Conservation (phyloP, 2,113 vertebrate genomes). For the Catharus bicknelli region DNA sequence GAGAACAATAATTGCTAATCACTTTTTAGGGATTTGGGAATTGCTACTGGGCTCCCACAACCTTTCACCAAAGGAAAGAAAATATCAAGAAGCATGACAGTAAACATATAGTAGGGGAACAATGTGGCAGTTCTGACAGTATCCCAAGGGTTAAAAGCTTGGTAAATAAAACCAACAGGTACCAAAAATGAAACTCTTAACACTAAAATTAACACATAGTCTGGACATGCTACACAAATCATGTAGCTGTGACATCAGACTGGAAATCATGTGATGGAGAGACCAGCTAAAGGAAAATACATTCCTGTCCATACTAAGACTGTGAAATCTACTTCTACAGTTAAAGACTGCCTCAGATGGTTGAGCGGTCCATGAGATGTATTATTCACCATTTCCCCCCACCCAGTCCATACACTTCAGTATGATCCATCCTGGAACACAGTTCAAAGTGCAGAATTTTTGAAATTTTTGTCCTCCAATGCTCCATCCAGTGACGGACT, state of each 20-base stretch:
- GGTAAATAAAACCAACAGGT: neutral
- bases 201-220: neutral
- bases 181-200: neutral
- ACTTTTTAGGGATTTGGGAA: conserved; percentile 17
- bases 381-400: neutral
- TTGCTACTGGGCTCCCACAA: neutral
- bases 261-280: neutral
- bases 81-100: neutral
- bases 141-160: neutral
- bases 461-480: neutral
- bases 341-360: neutral
- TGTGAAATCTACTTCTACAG: neutral
- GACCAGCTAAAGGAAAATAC: neutral
- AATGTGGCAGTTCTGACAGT: neutral
- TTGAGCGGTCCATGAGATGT: neutral
- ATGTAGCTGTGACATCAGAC: neutral
- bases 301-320: neutral
- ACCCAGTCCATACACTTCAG: neutral
- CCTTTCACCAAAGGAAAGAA: neutral
- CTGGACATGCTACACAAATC: neutral
- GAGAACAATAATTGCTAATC: conserved; percentile 20
- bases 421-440: neutral
- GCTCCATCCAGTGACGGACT: neutral
- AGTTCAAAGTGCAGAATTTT: neutral
- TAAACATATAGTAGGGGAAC: neutral